These are phyloP conservation scores for Yoshiicerus persimilis DNA, from an alignment of 1,140 invertebrate species.

Conservation along the genomic window DNA sequence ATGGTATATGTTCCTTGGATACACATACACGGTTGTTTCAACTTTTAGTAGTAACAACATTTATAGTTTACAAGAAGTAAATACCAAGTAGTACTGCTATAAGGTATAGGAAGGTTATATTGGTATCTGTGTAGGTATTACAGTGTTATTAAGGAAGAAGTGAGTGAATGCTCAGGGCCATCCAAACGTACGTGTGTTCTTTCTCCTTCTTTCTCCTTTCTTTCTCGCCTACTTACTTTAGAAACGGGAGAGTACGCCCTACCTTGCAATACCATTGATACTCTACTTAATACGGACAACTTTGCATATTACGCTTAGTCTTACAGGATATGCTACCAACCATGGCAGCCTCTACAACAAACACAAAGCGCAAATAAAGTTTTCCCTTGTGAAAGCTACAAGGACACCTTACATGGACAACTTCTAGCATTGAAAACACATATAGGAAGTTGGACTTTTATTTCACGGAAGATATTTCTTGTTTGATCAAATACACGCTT, in stretches of 20 bases:
- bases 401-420: not conserved
- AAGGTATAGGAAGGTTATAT: not conserved
- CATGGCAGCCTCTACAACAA: not conserved
- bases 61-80: too few relatives aligned
- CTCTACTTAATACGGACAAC: too few relatives aligned
- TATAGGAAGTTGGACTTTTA: not conserved
- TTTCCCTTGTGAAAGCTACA: not conserved
- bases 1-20: not conserved
- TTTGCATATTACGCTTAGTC: not conserved
- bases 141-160: too few relatives aligned
- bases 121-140: too few relatives aligned
- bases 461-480: not conserved
- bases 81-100: not conserved
- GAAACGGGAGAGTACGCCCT: not conserved
- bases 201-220: not conserved
- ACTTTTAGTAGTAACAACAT: too few relatives aligned
- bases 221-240: not conserved
- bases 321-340: not conserved
- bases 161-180: not conserved
- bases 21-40: too few relatives aligned
- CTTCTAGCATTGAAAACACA: not conserved
- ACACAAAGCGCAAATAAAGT: not conserved
- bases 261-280: not conserved
- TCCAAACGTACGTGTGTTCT: not conserved
- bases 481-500: not conserved